Conservation (phyloP, 2,113 vertebrate species). For the Protobothrops flavoviridis region DNA sequence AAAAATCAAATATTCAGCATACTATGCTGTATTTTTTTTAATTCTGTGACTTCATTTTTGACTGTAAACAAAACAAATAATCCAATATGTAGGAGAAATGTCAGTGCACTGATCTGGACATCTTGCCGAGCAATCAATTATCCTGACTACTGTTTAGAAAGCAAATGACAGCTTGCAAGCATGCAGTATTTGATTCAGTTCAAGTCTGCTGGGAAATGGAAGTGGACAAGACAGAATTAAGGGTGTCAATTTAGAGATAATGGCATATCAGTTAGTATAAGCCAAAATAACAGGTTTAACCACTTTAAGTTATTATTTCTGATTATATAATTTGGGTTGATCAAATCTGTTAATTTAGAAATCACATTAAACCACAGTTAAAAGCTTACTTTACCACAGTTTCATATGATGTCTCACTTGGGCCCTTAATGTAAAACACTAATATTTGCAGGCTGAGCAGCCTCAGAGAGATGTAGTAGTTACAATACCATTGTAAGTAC, state of each 20-base stretch:
- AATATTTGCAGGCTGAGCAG: not conserved
- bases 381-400: not conserved
- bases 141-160: not conserved
- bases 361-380: not conserved
- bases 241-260: not conserved
- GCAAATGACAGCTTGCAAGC: not conserved
- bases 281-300: not conserved
- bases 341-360: not conserved
- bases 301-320: not conserved
- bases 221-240: not conserved
- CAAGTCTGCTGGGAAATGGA: not conserved
- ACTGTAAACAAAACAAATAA: not conserved
- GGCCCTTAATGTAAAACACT: not conserved
- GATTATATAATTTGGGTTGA: not conserved
- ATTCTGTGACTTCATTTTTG: not conserved
- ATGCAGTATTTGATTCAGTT: not conserved
- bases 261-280: not conserved
- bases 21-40: not conserved
- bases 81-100: not conserved
- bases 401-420: not conserved
- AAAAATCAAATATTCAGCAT: not conserved
- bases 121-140: not conserved
- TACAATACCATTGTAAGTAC: constrained; percentile 91
- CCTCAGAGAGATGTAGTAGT: not conserved
- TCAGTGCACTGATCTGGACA: not conserved